Evolutionary conservation across 2,888 invertebrate species (phyloP), one percentile per base, ranked within the genome.

Genomic region (Ischnura elegans): DNA sequence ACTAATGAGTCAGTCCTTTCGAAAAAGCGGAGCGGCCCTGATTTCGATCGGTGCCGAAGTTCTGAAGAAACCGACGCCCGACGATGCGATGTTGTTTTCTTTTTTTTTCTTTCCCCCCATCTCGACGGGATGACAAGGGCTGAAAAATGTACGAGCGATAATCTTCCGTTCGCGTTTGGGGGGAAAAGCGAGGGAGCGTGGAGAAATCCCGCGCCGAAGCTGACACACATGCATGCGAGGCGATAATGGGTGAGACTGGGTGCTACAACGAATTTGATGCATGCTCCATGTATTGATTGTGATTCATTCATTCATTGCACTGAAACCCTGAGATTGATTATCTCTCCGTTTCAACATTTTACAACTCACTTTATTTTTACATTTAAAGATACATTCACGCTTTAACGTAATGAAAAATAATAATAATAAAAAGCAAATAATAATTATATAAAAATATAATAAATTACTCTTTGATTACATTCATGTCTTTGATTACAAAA

Each of bases 71-170:
- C 76, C 76, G 76, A 76, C 76, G 76, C 36, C 29, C 76, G 10
- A 36, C 8, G 76, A 76, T 76, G 5, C 0, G n/a, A n/a, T n/a
- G n/a, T n/a, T n/a, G n/a, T n/a, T n/a, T n/a, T n/a, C n/a, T n/a
- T n/a, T n/a, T n/a, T 76, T 76, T 76, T 76, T 25, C 10, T 61
- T 66, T 29, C 29, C 13, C 19, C 61, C 25, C 25, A 21, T 25
- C 61, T 61, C 76, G 36, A 36, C 1, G 36, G 76, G 76, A 76
- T 76, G 76, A 76, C 76, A 76, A 61, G 76, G 36, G 76, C 16
- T 76, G 76, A 76, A 76, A 76, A 76, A 76, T 76, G 76, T 76
- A n/a, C 25, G 76, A 16, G 76, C 36, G 76, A 76, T 76, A 76
- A 76, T 76, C 76, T 76, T 36, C 76, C 76, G 29, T 16, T 13